Evolutionary conservation across 2,797 vertebrate genomes (phyloP), one percentile per base, ranked within the genome.

Genomic region (Phrynocephalus forsythii): DNA sequence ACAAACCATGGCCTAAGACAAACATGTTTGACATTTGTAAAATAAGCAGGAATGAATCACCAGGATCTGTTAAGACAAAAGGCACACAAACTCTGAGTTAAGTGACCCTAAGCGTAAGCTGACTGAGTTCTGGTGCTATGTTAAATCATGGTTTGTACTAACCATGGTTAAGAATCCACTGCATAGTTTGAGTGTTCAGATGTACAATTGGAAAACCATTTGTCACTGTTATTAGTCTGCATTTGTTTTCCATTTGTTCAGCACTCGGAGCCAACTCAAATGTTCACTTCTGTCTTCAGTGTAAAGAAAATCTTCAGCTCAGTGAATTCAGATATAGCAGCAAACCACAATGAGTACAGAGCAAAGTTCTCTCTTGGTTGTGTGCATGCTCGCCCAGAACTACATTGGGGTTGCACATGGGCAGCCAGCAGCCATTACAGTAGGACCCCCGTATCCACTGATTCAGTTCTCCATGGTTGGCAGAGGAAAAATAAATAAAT

Each of bases 1-100:
- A 52, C 52, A 63, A 63, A 18, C 60, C 60, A 18, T 18, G 13
- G 60, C 60, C 60, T 52, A 52, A 11, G 8, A 52, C 52, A 52
- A 2, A 1, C 56, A 6, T 4, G 1, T 5, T 68, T 79, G 79
- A 86, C 86, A 90, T 87, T 90, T 56, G 80, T 6, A 48, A 44
- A 89, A 52, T 11, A 52, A 52, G 79, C 72, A 44, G 6, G 71
- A 66, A 6, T n/a, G 33, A 52, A 67, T 24, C 30, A n/a, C 33
- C n/a, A 33, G n/a, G n/a, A 63, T 80, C 16, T 33, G 9, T n/a
- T 63, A 63, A 80, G 18, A 63, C n/a, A 24, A 9, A 75, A 75
- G 33, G 33, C 18, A 75, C 30, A 75, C 33, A 20, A 18, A 30
- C 20, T 33, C n/a, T 79, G 56, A 63, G 71, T 0, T 33, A 73